These are phyloP conservation scores for Dorcus hopei DNA, from an alignment of 2,888 invertebrate genomes.

Conservation along the genomic window DNA sequence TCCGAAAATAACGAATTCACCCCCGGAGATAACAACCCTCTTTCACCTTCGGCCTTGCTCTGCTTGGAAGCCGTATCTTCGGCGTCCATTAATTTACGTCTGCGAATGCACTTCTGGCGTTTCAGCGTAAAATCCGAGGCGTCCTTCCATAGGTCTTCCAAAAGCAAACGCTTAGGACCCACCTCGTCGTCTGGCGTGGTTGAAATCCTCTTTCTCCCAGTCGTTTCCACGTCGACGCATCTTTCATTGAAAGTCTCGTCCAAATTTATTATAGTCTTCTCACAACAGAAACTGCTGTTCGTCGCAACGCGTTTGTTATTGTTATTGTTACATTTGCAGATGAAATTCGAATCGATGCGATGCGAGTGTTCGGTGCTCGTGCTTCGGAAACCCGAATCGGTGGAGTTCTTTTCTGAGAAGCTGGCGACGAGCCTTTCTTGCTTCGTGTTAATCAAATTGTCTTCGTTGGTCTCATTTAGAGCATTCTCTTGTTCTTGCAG, in stretches of 20 bases:
- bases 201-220: conserved; percentile 20
- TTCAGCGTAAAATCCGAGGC: conserved; percentile 47
- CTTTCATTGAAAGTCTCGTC: conserved; percentile 45
- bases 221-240: conserved; percentile 38
- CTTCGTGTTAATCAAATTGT: conserved; percentile 36
- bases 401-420: conserved; percentile 33
- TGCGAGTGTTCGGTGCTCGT: conserved; percentile 39
- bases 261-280: conserved; percentile 44
- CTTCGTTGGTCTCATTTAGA: conserved; percentile 38
- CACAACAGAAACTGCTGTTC: conserved; percentile 17
- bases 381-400: conserved; percentile 45
- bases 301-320: not conserved
- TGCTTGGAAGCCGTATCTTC: not conserved
- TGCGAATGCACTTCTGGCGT: conserved; percentile 58
- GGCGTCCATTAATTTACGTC: conserved; percentile 28
- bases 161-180: conserved; percentile 26
- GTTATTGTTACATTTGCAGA: conserved; percentile 34
- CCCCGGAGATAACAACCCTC: not conserved
- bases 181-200: conserved; percentile 11
- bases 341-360: conserved; percentile 37
- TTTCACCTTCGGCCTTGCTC: not conserved
- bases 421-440: conserved; percentile 29
- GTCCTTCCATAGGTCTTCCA: conserved; percentile 38
- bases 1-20: not conserved
- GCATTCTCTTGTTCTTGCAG: conserved; percentile 32